Evolutionary conservation across 2,888 invertebrate genomes (phyloP), one percentile per base, ranked within the genome.

Genomic region (Iselma pallidipennis): DNA sequence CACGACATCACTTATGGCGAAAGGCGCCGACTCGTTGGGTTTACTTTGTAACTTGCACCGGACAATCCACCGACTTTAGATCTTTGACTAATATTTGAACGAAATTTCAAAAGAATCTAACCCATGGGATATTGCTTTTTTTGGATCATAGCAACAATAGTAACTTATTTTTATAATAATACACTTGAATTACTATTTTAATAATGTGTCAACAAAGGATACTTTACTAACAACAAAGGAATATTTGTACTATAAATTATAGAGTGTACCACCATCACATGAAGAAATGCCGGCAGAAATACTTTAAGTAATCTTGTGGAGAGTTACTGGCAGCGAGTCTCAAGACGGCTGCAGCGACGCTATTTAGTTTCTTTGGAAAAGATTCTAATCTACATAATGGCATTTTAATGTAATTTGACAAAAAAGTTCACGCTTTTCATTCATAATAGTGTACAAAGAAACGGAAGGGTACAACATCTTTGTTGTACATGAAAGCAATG

Each of bases 41-140:
- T 71, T 71, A 71, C 70, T 71, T 72, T 71, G 71, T 64, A 70
- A 71, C 68, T 67, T 63, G 67, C 67, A 69, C 67, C 64, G 65
- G 61, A 53, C 64, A 56, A 61, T 55, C 45, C 48, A 12, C 12
- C 42, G 31, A 57, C 16, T 51, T 51, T 51, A 10, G 61, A 58
- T 54, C 54, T 55, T 56, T 21, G 45, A 52, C 61, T 31, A 67
- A 69, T 63, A 66, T 66, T 67, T 67, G 61, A 51, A 54, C 54
- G 58, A 55, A 48, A 63, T 61, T 65, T 60, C 63, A 29, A 16
- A 16, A 10, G 5, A 16, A 7, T 37, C 37, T 12, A 12, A 3
- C 29, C 10, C 29, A n/a, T 29, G 14, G 14, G 31, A 14, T 37
- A 37, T 16, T 7, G 37, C 31, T 16, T 37, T 37, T 6, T 16